Evolutionary conservation across 2,113 vertebrate genomes (phyloP).

Genomic region (Brachirus orientalis): DNA sequence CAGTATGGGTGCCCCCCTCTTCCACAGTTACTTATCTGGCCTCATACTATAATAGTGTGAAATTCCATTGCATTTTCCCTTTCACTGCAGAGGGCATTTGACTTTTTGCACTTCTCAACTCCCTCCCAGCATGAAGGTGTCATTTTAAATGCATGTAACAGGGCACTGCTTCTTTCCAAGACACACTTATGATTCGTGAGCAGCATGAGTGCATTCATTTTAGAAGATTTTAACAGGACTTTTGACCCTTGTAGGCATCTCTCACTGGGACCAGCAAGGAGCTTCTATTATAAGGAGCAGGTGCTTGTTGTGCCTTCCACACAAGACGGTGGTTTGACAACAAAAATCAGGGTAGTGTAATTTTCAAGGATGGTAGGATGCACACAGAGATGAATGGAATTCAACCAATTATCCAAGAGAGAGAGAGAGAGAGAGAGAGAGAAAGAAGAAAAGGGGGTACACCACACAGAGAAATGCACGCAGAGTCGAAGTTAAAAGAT

Average conservation of each 20-base stretch:
- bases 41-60: slow-evolving; percentile 7
- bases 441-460: slow-evolving; percentile 11
- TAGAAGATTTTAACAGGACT: slow-evolving; percentile 41
- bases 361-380: slow-evolving; percentile 45
- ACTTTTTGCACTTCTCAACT: slow-evolving; percentile 52
- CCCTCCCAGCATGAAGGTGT: slow-evolving; percentile 49
- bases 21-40: slow-evolving; percentile 2
- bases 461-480: slow-evolving; percentile 24
- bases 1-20: neutral
- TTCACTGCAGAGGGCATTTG: slow-evolving; percentile 39
- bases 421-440: slow-evolving; percentile 20
- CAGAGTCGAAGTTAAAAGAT: slow-evolving; percentile 44
- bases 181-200: slow-evolving; percentile 62
- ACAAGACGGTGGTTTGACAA: slow-evolving; percentile 54
- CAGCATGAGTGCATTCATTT: slow-evolving; percentile 53
- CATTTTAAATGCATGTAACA: slow-evolving; percentile 54
- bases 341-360: slow-evolving; percentile 43
- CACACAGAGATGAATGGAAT: slow-evolving; percentile 39
- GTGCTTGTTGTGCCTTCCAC: slow-evolving; percentile 42
- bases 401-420: slow-evolving; percentile 42
- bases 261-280: slow-evolving; percentile 62
- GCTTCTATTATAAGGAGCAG: slow-evolving; percentile 50
- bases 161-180: slow-evolving; percentile 37
- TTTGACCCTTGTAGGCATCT: slow-evolving; percentile 60
- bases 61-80: slow-evolving; percentile 35